Conservation (phyloP, 1,140 invertebrate genomes). For the Euwallacea similis region DNA sequence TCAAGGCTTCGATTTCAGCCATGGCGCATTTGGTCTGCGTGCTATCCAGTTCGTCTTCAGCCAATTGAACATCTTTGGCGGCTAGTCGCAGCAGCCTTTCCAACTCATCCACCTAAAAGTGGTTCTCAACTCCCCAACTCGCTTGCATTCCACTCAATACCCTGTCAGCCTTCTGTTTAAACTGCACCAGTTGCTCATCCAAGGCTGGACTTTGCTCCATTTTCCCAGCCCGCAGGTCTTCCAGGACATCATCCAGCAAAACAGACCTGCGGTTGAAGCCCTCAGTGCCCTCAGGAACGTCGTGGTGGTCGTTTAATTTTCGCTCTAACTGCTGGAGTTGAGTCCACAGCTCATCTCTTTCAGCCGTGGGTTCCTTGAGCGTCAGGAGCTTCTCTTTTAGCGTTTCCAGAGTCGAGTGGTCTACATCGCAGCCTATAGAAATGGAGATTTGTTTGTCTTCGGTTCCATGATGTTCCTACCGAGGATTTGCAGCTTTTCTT, state of each 20-base stretch:
- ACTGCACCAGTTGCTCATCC: constrained; percentile 28
- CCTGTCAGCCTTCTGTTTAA: constrained; percentile 32
- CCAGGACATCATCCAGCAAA: constrained; percentile 38
- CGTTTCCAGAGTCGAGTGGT: constrained; percentile 2
- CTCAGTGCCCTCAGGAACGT: constrained; percentile 42
- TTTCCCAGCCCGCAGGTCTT: constrained; percentile 37
- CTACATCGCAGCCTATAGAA: constrained; percentile 14
- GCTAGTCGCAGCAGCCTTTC: constrained; percentile 39
- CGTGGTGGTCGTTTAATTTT: constrained; percentile 37
- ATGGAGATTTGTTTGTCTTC: neutral
- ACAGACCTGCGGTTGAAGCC: constrained; percentile 39
- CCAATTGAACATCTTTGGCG: constrained; percentile 32
- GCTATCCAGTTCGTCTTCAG: constrained; percentile 44
- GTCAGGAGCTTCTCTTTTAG: constrained; percentile 35
- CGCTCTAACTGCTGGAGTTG: constrained; percentile 41
- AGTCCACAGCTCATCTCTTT: constrained; percentile 40
- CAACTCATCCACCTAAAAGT: constrained; percentile 35
- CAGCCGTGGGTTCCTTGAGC: constrained; percentile 39
- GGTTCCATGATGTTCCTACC: neutral
- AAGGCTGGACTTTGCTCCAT: constrained; percentile 40
- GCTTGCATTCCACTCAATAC: neutral
- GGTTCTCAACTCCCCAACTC: too few species aligned
- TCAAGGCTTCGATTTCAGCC: constrained; percentile 33
- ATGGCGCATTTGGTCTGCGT: constrained; percentile 36
- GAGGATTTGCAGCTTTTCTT: constrained; percentile 23